Evolutionary conservation across 30 jellyfish, hydroid and myxozoan genomes (phyloP), one percentile per base, ranked within the genome.

Genomic region (Aurelia sp.): DNA sequence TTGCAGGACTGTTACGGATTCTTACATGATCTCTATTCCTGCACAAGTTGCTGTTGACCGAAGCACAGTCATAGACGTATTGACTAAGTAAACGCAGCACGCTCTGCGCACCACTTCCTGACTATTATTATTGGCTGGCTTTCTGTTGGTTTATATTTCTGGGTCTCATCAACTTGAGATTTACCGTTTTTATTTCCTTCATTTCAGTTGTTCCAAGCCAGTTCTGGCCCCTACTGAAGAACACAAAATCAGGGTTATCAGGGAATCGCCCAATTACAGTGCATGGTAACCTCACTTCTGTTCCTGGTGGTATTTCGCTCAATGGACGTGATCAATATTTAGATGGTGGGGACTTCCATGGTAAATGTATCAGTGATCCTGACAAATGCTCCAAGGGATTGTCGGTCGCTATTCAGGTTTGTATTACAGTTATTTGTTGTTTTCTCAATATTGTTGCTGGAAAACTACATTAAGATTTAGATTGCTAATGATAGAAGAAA

Each of bases 291-390:
- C 57, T 84, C 18, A 90, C 72, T 30, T 33, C 66, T 6, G 94
- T 81, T 18, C 92, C 97, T n/a, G 96, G 91, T 18, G 99, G 99
- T 3, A 67, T 94, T 24, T 53, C 93, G 1, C 81, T 94, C 22
- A 97, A 91, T 62, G 99, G 99, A 13, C 82, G 33, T 18, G 79
- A 69, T 48, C 74, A 96, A 19, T 88, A 72, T 78, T 38, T 94
- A 80, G 99, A 94, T 88, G 99, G 95, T 24, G 99, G 99, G 13
- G 99, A 94, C 70, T 94, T 94, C 81, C 99, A 94, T 82, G 97
- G 95, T 19, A 89, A 94, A 57, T 94, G 99, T 68, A 73, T 94
- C 76, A 86, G 97, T 21, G 99, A 94, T 55, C 99, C 99, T 7
- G 97, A 94, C 44, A 89, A 89, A 51, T 94, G 99, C 55, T 60